phyloP scores from a whole-genome alignment of 2,113 vertebrate genomes.

The Noctilio leporinus region DNA sequence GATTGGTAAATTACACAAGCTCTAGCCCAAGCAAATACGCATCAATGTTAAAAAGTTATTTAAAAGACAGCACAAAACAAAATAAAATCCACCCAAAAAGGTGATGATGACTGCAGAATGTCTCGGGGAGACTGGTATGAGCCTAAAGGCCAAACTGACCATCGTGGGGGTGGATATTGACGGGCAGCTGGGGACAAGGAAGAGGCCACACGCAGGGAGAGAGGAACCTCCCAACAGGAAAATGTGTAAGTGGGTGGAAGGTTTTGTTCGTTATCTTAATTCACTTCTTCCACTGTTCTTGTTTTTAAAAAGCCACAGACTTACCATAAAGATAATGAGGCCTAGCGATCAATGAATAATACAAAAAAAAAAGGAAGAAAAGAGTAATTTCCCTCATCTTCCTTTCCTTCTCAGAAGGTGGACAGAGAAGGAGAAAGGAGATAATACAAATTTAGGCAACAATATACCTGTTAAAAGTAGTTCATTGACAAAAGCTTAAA shows the following conservation, averaged over 20 bases:
- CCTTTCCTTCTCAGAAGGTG: slow-evolving; percentile 38
- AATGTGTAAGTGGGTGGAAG: slow-evolving; percentile 41
- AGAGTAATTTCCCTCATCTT: background rate
- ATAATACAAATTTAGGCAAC: slow-evolving; percentile 26
- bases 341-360: slow-evolving; percentile 33
- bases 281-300: background rate
- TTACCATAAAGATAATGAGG: background rate
- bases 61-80: slow-evolving; percentile 67
- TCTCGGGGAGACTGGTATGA: slow-evolving; percentile 85
- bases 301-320: background rate
- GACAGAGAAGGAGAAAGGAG: slow-evolving; percentile 1
- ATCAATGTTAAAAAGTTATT: slow-evolving; percentile 85
- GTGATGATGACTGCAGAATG: slow-evolving; percentile 87
- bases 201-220: slow-evolving; percentile 43
- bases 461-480: slow-evolving; percentile 47
- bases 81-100: slow-evolving; percentile 87
- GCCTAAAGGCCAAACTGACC: slow-evolving; percentile 77
- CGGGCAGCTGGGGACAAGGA: background rate
- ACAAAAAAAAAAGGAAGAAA: background rate
- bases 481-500: slow-evolving; percentile 67
- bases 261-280: slow-evolving; percentile 33
- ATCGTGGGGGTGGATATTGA: slow-evolving; percentile 23
- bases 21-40: slow-evolving; percentile 87
- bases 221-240: slow-evolving; percentile 83
- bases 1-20: slow-evolving; percentile 87